phyloP scores from a whole-genome alignment of 2,113 vertebrate species.

The Tragelaphus scriptus region DNA sequence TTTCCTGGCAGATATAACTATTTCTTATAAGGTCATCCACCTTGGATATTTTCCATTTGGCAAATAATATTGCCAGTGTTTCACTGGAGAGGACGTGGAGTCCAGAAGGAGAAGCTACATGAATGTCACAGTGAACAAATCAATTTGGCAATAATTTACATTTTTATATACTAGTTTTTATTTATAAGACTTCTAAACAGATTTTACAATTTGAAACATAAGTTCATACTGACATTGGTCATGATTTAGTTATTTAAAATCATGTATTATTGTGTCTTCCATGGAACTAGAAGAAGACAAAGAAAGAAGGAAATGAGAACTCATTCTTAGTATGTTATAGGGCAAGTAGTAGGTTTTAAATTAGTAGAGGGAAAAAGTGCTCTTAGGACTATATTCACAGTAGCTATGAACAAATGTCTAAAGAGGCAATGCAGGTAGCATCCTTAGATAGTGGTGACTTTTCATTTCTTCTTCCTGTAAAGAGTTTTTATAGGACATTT shows the following conservation, averaged over 20 bases:
- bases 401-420: not conserved
- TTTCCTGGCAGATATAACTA: not conserved
- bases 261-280: not conserved
- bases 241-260: constrained; percentile 35
- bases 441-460: not conserved
- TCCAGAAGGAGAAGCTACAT: not conserved
- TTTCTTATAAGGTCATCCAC: not conserved
- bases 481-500: not conserved
- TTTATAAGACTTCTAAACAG: constrained; percentile 19
- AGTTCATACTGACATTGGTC: not conserved
- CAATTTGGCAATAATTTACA: not conserved
- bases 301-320: not conserved
- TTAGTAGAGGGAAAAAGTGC: not conserved
- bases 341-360: not conserved
- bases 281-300: not conserved
- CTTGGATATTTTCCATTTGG: not conserved
- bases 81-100: not conserved
- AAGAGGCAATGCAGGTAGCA: not conserved
- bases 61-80: not conserved
- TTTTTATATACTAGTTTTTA: not conserved
- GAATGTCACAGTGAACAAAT: constrained; percentile 30
- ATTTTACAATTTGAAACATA: constrained; percentile 29
- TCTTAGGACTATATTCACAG: not conserved
- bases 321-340: not conserved
- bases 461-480: not conserved